Evolutionary conservation across 2,113 vertebrate species (phyloP), one percentile per base, ranked within the genome.

Genomic region (Amphiprion ocellaris): DNA sequence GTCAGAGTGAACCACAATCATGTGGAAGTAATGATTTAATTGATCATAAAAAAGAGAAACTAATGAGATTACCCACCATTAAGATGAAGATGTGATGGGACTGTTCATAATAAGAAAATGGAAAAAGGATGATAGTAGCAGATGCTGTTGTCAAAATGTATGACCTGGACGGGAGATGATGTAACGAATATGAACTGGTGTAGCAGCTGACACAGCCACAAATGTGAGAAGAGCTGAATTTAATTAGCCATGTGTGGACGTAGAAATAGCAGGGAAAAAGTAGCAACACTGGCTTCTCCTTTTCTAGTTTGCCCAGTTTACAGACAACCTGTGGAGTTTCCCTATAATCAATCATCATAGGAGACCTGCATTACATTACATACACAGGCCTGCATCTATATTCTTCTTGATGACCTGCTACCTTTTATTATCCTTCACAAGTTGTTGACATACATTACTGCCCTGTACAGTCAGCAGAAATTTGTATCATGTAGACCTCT

Each of bases 11-110:
- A 81, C 71, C 66, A 82, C 50, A 83, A 37, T 79, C 69, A 82
- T 44, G 79, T 60, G 70, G 69, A 81, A 78, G 80, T 68, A 81
- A 91, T 84, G 67, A 84, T 82, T 88, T 82, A 90, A 89, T 83
- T 84, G 77, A 62, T 80, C 69, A 56, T 79, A 73, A 85, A 85
- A 63, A 49, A 37, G 37, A 70, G 16, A 67, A 85, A 80, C 28
- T 54, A 84, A 89, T 87, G 60, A 87, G 52, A 74, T 89, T 67
- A 82, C 79, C 72, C 5, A 0, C 60, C 63, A 61, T 79, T 39
- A 83, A 49, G 81, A 85, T 80, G 81, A 78, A 82, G 80, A 86
- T 83, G 65, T 78, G 71, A 87, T 69, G 62, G 26, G 61, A 79
- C 50, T 56, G 62, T 66, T 86, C 77, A 37, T 59, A 56, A 41